phyloP scores from a whole-genome alignment of 1,140 invertebrate species.

The Leguminivora glycinivorella region DNA sequence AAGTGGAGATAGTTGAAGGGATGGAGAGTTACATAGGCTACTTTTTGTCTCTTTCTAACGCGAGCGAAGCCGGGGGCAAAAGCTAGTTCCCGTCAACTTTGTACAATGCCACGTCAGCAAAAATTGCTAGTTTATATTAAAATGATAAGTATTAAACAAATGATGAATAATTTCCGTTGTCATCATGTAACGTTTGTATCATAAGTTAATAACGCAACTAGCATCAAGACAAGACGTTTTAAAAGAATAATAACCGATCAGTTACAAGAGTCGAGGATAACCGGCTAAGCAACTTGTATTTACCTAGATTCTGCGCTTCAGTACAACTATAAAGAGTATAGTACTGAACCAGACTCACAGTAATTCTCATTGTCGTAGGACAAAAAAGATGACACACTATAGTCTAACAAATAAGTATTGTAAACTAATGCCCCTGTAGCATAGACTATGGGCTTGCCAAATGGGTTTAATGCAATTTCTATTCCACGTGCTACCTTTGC shows the following conservation, averaged over 20 bases:
- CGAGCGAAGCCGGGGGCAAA: too few relatives aligned
- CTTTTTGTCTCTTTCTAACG: too few relatives aligned
- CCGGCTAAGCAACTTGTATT: conserved; percentile 42
- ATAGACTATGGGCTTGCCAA: not conserved
- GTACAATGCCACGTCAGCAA: too few relatives aligned
- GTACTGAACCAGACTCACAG: conserved; percentile 2
- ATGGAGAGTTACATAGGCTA: too few relatives aligned
- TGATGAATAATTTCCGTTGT: not conserved
- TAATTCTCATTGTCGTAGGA: conserved; percentile 11
- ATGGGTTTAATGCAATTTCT: conserved; percentile 15
- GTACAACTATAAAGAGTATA: conserved; percentile 1
- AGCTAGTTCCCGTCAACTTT: too few relatives aligned
- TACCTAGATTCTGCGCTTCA: conserved; percentile 29
- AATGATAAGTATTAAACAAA: too few relatives aligned
- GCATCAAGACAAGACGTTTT: conserved; percentile 36
- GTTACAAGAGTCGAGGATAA: conserved; percentile 50
- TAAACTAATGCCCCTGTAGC: not conserved
- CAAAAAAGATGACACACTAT: not conserved
- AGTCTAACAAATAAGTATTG: not conserved
- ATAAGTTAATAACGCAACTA: not conserved
- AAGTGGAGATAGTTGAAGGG: too few relatives aligned
- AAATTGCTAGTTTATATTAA: too few relatives aligned
- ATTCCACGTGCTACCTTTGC: conserved; percentile 3
- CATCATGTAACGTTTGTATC: not conserved
- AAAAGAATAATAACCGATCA: conserved; percentile 47